Base-by-base conservation (phyloP, 2,113 vertebrate genomes). In the Neotragus pygmaeus region DNA sequence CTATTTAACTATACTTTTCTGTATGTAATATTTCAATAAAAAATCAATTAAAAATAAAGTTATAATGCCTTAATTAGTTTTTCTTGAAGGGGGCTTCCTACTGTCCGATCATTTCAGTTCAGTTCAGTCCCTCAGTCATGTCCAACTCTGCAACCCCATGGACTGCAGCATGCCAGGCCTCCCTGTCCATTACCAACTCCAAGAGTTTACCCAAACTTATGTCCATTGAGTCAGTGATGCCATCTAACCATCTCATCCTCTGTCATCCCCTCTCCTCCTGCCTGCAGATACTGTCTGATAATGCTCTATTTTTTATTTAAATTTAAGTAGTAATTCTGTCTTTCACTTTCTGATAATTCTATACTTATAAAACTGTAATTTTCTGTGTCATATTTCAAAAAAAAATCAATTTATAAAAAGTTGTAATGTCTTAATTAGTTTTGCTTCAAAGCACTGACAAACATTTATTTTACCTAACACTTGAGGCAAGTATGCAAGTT, bases 21-120 rank as follows among this genome's bases (percentile, higher is more conserved):
- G 6, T 33, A 78, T 39, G 28, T 62, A 45, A 39, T 82, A n/a
- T 55, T 60, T 85, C 23, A 53, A 43, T 27, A 39, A 82, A 88
- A 85, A 49, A 33, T 30, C 58, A 25, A 53, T 53, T 62, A 16
- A 97, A 89, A 93, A 43, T 95, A 2, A 73, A 64, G 9, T 84
- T 73, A 25, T 30, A 83, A 49, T 58, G 16, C 5, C 12, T 0
- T 78, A 77, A 70, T 78, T 51, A n/a, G 5, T 36, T 77, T 95
- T 70, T 70, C 19, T 12, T 70, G 19, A 70, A 70, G 66, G 66
- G 7, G 66, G 5, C 9, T 70, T 70, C n/a, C 19, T 36, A 70
- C 17, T 70, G 17, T 70, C 66, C 23, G n/a, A 36, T 70, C n/a
- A 70, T 2, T 36, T 70, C 9, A 36, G n/a, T 36, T 36, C 19